A percentile compares a stretch with the other conserved stretches of the same genome.
phyloP scores from a whole-genome alignment of 2,797 vertebrate species.

The Macroramphosus scolopax region DNA sequence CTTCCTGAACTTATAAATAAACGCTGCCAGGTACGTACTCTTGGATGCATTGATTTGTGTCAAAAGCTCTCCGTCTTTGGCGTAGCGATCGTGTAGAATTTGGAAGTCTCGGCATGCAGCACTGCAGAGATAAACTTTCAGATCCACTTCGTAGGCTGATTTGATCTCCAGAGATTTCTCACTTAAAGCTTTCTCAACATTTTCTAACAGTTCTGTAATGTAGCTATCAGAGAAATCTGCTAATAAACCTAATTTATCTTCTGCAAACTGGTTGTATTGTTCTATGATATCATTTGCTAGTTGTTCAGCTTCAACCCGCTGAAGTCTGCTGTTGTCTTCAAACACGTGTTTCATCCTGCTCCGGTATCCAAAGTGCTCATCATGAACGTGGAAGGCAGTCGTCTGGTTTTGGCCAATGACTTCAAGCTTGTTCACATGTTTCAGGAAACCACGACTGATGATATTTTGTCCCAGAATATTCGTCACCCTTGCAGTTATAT shows the following conservation, averaged over 20 bases:
- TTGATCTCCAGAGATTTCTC: constrained; percentile 56
- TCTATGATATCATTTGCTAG: constrained; percentile 56
- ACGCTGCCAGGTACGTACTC: constrained; percentile 51
- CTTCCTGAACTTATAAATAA: constrained; percentile 71
- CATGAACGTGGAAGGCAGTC: constrained; percentile 56
- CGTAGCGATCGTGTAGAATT: constrained; percentile 64
- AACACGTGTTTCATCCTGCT: constrained; percentile 73
- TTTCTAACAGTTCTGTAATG: constrained; percentile 68
- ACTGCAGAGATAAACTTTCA: constrained; percentile 73
- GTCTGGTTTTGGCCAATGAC: constrained; percentile 16
- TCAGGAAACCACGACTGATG: constrained; percentile 53
- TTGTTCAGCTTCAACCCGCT: constrained; percentile 59
- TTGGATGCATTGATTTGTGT: constrained; percentile 55
- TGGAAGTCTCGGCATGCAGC: constrained; percentile 71
- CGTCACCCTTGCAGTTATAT: constrained; percentile 63
- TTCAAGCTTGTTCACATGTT: constrained; percentile 62
- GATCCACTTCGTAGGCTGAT: constrained; percentile 71
- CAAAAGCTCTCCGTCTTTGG: constrained; percentile 58
- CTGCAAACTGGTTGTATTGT: constrained; percentile 61
- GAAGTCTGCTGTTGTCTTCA: constrained; percentile 65
- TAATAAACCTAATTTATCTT: constrained; percentile 53
- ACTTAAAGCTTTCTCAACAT: constrained; percentile 66
- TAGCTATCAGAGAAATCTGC: constrained; percentile 73
- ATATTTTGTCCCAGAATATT: constrained; percentile 69
- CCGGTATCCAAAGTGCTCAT: constrained; percentile 71